Evolutionary conservation across 2,113 vertebrate species (phyloP).

Genomic region (Phoenicopterus ruber): DNA sequence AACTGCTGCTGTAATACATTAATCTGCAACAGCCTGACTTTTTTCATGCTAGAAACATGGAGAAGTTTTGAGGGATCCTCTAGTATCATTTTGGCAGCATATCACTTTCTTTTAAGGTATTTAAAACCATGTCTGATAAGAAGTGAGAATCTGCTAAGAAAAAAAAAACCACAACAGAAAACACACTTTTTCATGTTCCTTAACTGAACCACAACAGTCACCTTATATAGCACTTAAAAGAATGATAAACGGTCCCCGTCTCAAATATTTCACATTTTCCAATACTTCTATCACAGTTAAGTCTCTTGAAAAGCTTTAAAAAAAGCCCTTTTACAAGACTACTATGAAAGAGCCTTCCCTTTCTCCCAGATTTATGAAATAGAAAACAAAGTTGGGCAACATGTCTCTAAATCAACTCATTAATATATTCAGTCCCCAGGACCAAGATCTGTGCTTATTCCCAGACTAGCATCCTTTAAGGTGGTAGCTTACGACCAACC

Average conservation of each 20-base stretch:
- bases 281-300: background rate
- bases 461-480: background rate
- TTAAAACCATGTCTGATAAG: background rate
- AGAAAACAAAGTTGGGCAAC: background rate
- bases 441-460: background rate
- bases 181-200: background rate
- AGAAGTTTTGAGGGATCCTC: background rate
- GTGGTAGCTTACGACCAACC: background rate
- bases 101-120: background rate
- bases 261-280: background rate
- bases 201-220: background rate
- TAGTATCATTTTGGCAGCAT: background rate
- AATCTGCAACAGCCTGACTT: background rate
- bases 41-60: background rate
- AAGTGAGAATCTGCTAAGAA: background rate
- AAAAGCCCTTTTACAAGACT: background rate
- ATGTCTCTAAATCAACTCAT: background rate
- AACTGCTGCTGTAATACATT: background rate
- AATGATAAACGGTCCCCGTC: background rate
- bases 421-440: background rate
- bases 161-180: background rate
- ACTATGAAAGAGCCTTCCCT: background rate
- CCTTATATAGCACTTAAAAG: background rate
- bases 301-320: background rate
- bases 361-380: background rate